phyloP scores from a whole-genome alignment of 92 coral and sea anemone genomes.

The Heliopora coerulea region DNA sequence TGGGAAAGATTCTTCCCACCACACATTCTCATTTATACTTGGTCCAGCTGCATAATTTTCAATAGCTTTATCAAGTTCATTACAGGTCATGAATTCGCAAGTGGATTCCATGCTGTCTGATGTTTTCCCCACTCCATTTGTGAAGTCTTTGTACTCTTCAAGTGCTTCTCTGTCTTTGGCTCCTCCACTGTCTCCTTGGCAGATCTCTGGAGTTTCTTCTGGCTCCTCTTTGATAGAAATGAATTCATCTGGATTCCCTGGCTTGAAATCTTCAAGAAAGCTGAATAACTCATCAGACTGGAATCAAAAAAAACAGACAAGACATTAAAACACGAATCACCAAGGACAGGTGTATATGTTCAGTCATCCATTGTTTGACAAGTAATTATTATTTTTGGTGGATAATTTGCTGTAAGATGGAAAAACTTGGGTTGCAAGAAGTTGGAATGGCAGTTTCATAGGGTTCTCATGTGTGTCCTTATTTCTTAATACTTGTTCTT shows the following conservation, averaged over 20 bases:
- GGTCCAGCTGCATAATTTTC: slow-evolving; percentile 42
- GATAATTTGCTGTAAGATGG: too few relatives aligned
- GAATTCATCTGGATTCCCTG: slow-evolving; percentile 39
- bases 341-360: neutral
- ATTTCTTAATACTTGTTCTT: too few relatives aligned
- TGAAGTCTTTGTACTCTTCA: neutral
- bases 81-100: slow-evolving; percentile 28
- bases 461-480: too few relatives aligned
- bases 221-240: slow-evolving; percentile 36
- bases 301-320: slow-evolving; percentile 1
- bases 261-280: slow-evolving; percentile 46
- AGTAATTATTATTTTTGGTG: too few relatives aligned
- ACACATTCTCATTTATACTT: slow-evolving; percentile 55
- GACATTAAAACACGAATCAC: too few relatives aligned
- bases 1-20: slow-evolving; percentile 98
- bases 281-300: slow-evolving; percentile 48
- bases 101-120: slow-evolving; percentile 38
- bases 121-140: slow-evolving; percentile 37
- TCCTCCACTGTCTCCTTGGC: slow-evolving; percentile 16
- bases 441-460: too few relatives aligned
- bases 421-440: too few relatives aligned
- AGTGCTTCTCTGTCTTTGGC: slow-evolving; percentile 10
- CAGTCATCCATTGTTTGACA: too few relatives aligned
- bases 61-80: slow-evolving; percentile 39
- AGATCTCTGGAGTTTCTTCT: slow-evolving; percentile 23